Conservation (phyloP, 2,888 invertebrate species). For the Mythimna lalbum region DNA sequence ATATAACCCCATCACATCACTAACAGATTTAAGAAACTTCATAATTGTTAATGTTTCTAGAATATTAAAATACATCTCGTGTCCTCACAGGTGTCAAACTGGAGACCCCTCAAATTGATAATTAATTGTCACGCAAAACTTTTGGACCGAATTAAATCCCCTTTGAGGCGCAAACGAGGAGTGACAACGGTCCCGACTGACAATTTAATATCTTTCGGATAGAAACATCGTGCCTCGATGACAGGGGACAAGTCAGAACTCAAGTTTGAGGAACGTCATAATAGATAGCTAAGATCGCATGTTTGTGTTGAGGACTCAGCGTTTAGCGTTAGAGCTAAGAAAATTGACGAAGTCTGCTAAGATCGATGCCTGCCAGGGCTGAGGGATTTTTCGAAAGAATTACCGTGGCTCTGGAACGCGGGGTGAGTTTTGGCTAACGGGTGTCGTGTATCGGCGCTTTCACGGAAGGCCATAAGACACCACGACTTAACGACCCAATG, state of each 20-base stretch:
- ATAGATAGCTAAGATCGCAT: slow-evolving; percentile 36
- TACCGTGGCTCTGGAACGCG: too few relatives aligned
- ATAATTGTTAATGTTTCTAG: slow-evolving; percentile 60
- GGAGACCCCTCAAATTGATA: slow-evolving; percentile 84
- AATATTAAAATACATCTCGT: slow-evolving; percentile 62
- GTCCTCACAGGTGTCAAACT: slow-evolving; percentile 83
- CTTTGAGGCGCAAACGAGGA: slow-evolving; percentile 78
- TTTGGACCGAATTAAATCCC: slow-evolving; percentile 88
- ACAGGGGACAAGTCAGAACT: slow-evolving; percentile 64
- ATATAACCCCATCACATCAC: slow-evolving; percentile 13
- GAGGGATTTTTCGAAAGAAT: too few relatives aligned
- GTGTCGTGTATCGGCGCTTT: too few relatives aligned
- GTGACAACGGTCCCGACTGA: slow-evolving; percentile 85
- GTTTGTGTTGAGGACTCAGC: not conserved
- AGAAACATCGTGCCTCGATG: slow-evolving; percentile 75
- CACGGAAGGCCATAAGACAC: too few relatives aligned
- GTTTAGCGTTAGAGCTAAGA: not conserved
- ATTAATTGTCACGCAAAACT: slow-evolving; percentile 89
- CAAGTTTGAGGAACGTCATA: slow-evolving; percentile 54
- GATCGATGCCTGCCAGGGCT: too few relatives aligned
- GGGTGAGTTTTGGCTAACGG: too few relatives aligned
- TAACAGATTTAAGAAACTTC: slow-evolving; percentile 50
- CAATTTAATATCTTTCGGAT: slow-evolving; percentile 88
- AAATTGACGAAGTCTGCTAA: too few relatives aligned
- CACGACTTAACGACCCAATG: too few relatives aligned